These are phyloP conservation scores for Tinea trinotella DNA, from an alignment of 2,888 invertebrate species.

Conservation along the genomic window DNA sequence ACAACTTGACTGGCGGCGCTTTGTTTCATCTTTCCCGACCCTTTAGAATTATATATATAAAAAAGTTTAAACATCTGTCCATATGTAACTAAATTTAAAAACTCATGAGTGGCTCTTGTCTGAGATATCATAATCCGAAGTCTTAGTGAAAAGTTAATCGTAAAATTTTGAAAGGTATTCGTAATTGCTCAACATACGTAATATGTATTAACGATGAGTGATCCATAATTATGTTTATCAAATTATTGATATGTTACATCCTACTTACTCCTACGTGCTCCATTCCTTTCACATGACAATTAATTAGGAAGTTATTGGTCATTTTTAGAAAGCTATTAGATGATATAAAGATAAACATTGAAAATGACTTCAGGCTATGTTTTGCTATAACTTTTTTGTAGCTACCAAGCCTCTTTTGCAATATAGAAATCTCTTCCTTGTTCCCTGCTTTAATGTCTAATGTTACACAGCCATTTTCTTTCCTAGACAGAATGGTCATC, in stretches of 20 bases:
- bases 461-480: too few species aligned
- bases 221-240: slow-evolving; percentile 3
- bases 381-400: neutral
- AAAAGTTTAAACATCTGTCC: slow-evolving; percentile 7
- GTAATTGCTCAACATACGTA: neutral
- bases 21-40: slow-evolving; percentile 27
- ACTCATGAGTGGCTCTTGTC: neutral
- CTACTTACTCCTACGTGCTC: slow-evolving; percentile 2
- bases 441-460: too few species aligned
- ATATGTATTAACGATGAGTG: neutral
- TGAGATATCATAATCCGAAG: neutral
- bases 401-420: neutral
- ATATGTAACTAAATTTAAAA: neutral
- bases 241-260: slow-evolving; percentile 3
- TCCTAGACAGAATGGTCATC: too few species aligned
- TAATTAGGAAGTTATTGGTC: slow-evolving; percentile 1
- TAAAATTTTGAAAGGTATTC: neutral
- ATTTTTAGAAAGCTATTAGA: slow-evolving; percentile 7
- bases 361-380: neutral
- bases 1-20: slow-evolving; percentile 35
- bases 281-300: slow-evolving; percentile 10
- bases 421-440: too few species aligned
- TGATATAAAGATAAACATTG: slow-evolving; percentile 6
- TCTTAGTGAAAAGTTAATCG: neutral
- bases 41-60: slow-evolving; percentile 7